Evolutionary conservation across 2,888 invertebrate genomes (phyloP).

Genomic region (Nebria brevicollis): DNA sequence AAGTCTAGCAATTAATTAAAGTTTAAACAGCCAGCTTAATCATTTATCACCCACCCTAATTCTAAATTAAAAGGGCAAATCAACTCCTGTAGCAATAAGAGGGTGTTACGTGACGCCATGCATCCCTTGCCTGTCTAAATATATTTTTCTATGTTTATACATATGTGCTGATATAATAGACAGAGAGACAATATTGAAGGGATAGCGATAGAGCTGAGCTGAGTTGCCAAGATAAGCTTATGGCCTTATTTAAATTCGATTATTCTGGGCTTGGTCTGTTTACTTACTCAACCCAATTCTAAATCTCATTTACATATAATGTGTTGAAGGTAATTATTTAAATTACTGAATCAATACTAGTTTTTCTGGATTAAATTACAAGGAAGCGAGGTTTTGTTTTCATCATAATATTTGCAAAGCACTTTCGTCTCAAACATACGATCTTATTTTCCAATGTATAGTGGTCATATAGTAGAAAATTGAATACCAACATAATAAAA

Average conservation of each 20-base stretch:
- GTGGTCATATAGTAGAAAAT: neutral
- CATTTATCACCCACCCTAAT: constrained; percentile 51
- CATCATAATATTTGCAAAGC: too few relatives aligned
- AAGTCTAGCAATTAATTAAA: constrained; percentile 56
- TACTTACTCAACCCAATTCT: neutral
- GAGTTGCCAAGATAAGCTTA: constrained; percentile 53
- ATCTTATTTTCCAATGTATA: neutral
- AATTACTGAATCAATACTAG: neutral
- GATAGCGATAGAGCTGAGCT: constrained; percentile 48
- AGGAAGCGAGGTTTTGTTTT: neutral
- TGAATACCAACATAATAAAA: neutral
- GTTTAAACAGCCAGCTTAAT: constrained; percentile 57
- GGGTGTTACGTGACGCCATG: neutral
- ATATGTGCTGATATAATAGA: neutral
- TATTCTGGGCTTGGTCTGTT: constrained; percentile 28
- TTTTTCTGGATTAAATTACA: too few relatives aligned
- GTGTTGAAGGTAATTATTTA: neutral
- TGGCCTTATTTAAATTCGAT: constrained; percentile 53
- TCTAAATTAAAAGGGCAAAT: constrained; percentile 7
- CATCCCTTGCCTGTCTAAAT: neutral
- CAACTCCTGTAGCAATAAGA: neutral
- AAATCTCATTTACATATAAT: neutral
- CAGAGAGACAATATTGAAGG: too few relatives aligned
- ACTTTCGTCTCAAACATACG: neutral
- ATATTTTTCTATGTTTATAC: neutral